Evolutionary conservation across 2,113 vertebrate species (phyloP), one percentile per base, ranked within the genome.

Genomic region (Hydrochoerus hydrochaeris): DNA sequence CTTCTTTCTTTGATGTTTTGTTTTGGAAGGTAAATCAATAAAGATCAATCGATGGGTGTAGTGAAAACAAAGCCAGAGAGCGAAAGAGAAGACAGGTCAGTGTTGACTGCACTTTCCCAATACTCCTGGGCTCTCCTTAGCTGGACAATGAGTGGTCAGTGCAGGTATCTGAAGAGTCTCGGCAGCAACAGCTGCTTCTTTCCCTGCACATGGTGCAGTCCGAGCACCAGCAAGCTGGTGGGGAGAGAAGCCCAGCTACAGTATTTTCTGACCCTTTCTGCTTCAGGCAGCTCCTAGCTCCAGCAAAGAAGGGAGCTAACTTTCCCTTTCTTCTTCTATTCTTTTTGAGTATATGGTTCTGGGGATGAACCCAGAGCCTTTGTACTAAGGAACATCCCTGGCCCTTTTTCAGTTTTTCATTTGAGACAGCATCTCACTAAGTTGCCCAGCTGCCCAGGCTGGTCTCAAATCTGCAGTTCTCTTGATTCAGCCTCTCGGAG

Each of bases 101-200:
- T 22, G 7, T 49, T 12, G 41, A 54, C 54, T 71, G 38, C 63
- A 57, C 95, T 93, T 82, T 97, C 97, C 93, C 95, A 97, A 60
- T 38, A 87, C 82, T 65, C 83, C 54, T 85, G 63, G 94, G 94
- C 6, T n/a, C 92, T 82, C 94, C 96, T 98, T 97, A 97, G 94
- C 93, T 97, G 94, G 96, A 98, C 90, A 97, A 93, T 41, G 62
- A 83, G 96, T 96, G 35, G 92, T 94, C 96, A 65, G 58, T 93
- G 96, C 97, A 96, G 96, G 95, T 89, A 89, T 97, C 98, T 95
- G 5, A 0, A 80, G 94, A 98, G 98, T 87, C 92, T 93, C 95
- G 94, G 91, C 83, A 97, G 97, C 90, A 88, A 98, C 97, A 97
- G 94, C 96, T 93, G 83, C 95, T 90, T 97, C 95, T 85, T 90